A percentile compares a stretch with the other conserved stretches of the same genome.
Evolutionary conservation across 2,797 vertebrate genomes (phyloP).

Genomic region (Anabas testudineus): DNA sequence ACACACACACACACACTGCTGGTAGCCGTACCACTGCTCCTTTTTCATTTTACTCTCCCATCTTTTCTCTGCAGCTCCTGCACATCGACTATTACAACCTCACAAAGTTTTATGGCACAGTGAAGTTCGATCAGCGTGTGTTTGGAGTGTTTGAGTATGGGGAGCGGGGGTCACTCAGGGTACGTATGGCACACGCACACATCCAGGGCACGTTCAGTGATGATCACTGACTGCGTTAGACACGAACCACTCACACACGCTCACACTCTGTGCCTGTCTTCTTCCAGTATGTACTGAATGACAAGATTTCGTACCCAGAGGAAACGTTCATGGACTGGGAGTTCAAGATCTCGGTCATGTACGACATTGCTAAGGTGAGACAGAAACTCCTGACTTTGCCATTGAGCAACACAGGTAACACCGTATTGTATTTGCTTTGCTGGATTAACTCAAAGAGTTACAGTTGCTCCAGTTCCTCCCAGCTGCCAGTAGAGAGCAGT

Average conservation of each 20-base stretch:
- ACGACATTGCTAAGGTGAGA: conserved; percentile 96
- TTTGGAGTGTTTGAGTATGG: conserved; percentile 95
- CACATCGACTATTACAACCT: conserved; percentile 97
- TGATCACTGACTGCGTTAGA: not conserved
- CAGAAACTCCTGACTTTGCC: not conserved
- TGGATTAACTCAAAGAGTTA: no score
- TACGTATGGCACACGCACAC: conserved; percentile 66
- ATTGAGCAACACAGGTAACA: not conserved
- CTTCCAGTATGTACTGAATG: conserved; percentile 92
- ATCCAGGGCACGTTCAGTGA: no score
- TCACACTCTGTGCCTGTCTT: not conserved
- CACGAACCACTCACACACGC: not conserved
- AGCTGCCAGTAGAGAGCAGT: conserved; percentile 33
- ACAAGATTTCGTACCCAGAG: conserved; percentile 95
- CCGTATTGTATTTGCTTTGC: no score
- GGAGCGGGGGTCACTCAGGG: conserved; percentile 93
- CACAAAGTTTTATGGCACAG: conserved; percentile 98
- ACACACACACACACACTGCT: not conserved
- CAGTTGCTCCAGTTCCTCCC: conserved; percentile 8
- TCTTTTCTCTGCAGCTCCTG: conserved; percentile 84
- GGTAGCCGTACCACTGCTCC: no score
- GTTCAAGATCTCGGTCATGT: conserved; percentile 97
- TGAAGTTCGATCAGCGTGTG: conserved; percentile 90
- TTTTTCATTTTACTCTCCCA: not conserved
- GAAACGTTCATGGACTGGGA: conserved; percentile 98